Evolutionary conservation across 2,797 vertebrate species (phyloP).

Genomic region (Aldrovandia affinis): DNA sequence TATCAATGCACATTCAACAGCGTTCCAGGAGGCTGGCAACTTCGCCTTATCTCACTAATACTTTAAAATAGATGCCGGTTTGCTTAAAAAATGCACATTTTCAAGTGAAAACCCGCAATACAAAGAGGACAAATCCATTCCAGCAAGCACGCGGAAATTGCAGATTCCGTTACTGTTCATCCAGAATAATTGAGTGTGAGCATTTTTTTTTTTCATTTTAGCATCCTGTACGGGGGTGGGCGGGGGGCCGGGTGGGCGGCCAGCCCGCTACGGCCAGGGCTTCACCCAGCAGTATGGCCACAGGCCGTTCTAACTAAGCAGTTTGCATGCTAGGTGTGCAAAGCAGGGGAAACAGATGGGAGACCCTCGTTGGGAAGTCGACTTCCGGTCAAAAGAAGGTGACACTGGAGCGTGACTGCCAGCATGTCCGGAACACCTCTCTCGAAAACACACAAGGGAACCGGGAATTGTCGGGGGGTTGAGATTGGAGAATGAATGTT

Average conservation of each 20-base stretch:
- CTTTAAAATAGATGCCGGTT: neutral
- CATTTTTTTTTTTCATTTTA: neutral
- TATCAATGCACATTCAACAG: neutral
- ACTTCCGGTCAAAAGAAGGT: constrained; percentile 38
- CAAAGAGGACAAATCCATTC: neutral
- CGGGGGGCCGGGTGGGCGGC: constrained; percentile 9
- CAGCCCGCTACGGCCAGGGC: constrained; percentile 24
- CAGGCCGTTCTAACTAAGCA: constrained; percentile 42
- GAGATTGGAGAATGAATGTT: neutral
- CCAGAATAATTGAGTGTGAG: constrained; percentile 24
- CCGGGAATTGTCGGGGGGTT: neutral
- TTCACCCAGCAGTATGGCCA: constrained; percentile 31
- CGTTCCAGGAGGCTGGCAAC: neutral
- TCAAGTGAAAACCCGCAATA: neutral
- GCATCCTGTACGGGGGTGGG: neutral
- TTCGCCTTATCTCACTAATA: neutral
- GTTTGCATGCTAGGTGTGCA: constrained; percentile 40
- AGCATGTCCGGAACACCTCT: constrained; percentile 27
- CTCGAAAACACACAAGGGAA: neutral
- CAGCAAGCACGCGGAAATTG: neutral
- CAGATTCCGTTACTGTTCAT: constrained; percentile 21
- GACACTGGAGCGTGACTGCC: constrained; percentile 33
- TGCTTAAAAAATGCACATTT: neutral
- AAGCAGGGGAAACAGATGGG: constrained; percentile 27
- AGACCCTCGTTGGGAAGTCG: constrained; percentile 16